Evolutionary conservation across 2,888 invertebrate species (phyloP).

Genomic region (Cartodere bifasciata): DNA sequence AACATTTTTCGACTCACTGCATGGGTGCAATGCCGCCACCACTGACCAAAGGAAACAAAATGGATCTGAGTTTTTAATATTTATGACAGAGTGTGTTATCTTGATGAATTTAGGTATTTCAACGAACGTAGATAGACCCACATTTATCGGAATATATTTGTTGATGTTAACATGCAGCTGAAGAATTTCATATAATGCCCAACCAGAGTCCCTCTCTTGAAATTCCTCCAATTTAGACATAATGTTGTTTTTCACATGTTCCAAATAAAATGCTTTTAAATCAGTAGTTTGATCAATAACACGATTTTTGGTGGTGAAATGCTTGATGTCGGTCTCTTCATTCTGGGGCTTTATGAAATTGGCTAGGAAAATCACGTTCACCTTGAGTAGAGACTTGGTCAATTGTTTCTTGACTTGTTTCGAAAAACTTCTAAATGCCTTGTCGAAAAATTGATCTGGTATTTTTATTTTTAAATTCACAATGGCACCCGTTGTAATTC

Average conservation of each 20-base stretch:
- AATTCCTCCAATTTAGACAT: conserved; percentile 18
- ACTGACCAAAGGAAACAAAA: conserved; percentile 17
- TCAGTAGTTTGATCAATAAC: background rate
- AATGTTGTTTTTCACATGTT: no score
- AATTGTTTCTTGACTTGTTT: background rate
- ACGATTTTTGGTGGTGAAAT: background rate
- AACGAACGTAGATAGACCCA: conserved; percentile 14
- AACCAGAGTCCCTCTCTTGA: conserved; percentile 19
- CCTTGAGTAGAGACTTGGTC: background rate
- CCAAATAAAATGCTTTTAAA: background rate
- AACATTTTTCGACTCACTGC: background rate
- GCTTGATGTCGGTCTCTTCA: background rate
- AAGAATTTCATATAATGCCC: conserved; percentile 14
- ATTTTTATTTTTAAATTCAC: background rate
- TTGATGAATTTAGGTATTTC: conserved; percentile 11
- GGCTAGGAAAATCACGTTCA: background rate
- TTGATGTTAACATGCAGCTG: conserved; percentile 15
- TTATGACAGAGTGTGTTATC: conserved; percentile 13
- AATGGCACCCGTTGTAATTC: background rate
- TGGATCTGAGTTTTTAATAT: conserved; percentile 16
- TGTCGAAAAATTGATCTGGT: background rate
- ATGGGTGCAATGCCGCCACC: conserved; percentile 5
- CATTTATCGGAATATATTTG: conserved; percentile 14
- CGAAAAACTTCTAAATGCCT: background rate
- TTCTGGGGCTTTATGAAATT: conserved; percentile 1